Evolutionary conservation across 1,140 invertebrate species (phyloP), one percentile per base, ranked within the genome.

Genomic region (Sinella curviseta): DNA sequence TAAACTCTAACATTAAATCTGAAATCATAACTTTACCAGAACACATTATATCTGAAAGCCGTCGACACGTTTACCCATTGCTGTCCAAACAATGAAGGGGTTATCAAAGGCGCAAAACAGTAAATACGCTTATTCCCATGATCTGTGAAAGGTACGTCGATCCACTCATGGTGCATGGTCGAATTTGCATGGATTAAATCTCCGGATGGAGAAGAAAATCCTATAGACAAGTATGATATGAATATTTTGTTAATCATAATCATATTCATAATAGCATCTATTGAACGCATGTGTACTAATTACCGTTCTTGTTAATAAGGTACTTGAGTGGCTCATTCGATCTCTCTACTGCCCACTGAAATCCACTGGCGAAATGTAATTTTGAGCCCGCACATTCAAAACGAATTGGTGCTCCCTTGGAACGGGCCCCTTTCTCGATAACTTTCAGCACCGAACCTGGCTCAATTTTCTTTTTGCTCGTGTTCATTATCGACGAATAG

Each of bases 31-130:
- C n/a, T n/a, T 48, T 8, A 20, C 20, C 8, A 48, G 20, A 17
- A n/a, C 24, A 60, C 3, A n/a, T 70, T 30, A n/a, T 70, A 70
- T 33, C 65, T 30, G 31, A 70, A 70, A 70, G 65, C 12, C 12
- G 24, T 33, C 8, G 65, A 70, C 30, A 70, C 31, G 31, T 70
- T 70, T 31, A 70, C 65, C 65, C 65, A 70, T 33, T 70, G 65
- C 14, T 3, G 65, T 30, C 65, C 65, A 33, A 31, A 14, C 65
- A 70, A 70, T 24, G 65, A 12, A 70, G 65, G 65, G 31, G 2
- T 30, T 31, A 70, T 70, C 3, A 70, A 24, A 3, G 65, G 65
- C 1, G 65, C 65, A n/a, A 70, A 70, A 33, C 65, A 70, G 30
- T 70, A 70, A 8, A 70, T 16, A 8, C 65, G 26, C 14, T 70